A percentile compares a stretch with the other conserved stretches of the same genome.
Conservation (phyloP, 1,140 invertebrate genomes). For the Paraescarpia echinospica region DNA sequence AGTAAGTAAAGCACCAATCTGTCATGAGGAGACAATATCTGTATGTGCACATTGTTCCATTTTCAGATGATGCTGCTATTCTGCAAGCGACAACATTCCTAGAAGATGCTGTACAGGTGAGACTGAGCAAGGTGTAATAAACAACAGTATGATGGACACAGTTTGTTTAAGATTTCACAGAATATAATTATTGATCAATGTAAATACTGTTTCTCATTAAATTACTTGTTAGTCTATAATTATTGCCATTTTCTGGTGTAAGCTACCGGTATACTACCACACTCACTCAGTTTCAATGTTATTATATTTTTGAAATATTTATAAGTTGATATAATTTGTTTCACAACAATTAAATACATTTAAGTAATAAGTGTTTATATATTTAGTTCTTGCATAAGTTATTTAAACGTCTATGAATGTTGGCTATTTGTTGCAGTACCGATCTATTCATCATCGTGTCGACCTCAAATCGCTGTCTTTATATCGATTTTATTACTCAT, state of each 20-base stretch:
- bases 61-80: constrained; percentile 20
- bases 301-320: background rate
- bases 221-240: background rate
- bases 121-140: background rate
- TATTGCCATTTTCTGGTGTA: background rate
- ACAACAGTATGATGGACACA: background rate
- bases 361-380: too few species aligned
- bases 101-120: constrained; percentile 47
- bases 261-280: background rate
- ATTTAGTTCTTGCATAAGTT: background rate
- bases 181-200: background rate
- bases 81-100: constrained; percentile 47
- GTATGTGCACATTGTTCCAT: background rate
- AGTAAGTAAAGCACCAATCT: too few species aligned
- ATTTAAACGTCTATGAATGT: background rate
- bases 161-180: background rate
- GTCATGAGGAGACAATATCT: too few species aligned
- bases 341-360: background rate
- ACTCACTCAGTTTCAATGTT: background rate
- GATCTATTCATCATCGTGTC: constrained; percentile 52
- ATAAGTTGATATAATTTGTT: background rate
- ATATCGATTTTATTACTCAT: constrained; percentile 49
- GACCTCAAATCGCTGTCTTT: constrained; percentile 39
- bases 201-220: background rate
- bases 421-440: constrained; percentile 32